phyloP scores from a whole-genome alignment of 2,113 vertebrate genomes.

The Myrmecophaga tridactyla region DNA sequence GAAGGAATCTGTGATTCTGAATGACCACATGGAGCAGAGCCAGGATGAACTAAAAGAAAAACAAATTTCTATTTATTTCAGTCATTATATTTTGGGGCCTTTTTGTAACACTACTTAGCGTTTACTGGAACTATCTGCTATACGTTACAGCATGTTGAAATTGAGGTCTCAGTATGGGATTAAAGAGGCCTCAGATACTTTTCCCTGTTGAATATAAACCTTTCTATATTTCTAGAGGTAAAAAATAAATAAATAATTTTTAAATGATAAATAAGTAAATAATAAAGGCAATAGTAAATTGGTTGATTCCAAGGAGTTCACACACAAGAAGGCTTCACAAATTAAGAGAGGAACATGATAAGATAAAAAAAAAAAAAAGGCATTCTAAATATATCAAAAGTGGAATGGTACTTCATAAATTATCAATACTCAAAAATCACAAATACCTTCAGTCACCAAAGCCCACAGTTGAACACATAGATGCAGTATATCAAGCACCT shows the following conservation, averaged over 20 bases:
- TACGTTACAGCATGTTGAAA: neutral
- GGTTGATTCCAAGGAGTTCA: neutral
- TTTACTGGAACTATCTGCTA: neutral
- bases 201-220: neutral
- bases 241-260: no score
- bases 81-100: neutral
- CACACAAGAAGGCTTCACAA: neutral
- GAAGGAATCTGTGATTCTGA: neutral
- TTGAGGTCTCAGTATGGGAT: neutral
- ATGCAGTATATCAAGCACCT: neutral
- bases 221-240: neutral
- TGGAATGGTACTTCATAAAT: neutral
- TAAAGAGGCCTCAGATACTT: neutral
- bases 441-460: neutral
- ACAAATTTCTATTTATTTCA: neutral
- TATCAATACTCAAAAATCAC: neutral
- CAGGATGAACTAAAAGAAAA: neutral
- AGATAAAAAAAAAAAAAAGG: neutral
- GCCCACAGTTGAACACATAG: neutral
- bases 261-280: no score
- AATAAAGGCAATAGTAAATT: neutral
- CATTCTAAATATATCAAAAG: constrained; percentile 9
- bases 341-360: neutral
- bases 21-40: neutral
- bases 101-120: neutral